Evolutionary conservation across 2,888 invertebrate species (phyloP).

Genomic region (Aleiodes leptofemur): DNA sequence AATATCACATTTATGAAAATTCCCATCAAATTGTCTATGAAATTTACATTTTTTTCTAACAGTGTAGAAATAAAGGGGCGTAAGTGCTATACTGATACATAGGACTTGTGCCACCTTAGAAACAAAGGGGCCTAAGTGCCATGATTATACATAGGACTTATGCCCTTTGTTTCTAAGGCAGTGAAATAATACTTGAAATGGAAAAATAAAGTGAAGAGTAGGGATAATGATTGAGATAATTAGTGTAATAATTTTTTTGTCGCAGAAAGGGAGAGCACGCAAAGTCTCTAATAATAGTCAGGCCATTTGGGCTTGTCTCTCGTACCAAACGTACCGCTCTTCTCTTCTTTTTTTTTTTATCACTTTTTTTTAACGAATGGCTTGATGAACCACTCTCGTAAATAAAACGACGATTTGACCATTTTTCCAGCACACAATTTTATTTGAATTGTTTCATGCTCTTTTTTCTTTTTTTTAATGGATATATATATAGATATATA

Average conservation of each 20-base stretch:
- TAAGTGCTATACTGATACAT: no score
- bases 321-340: neutral
- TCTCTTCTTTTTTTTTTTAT: no score
- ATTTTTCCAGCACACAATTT: constrained; percentile 9
- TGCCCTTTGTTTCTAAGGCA: neutral
- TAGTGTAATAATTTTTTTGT: constrained; percentile 65
- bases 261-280: constrained; percentile 62
- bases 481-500: neutral
- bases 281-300: constrained; percentile 61
- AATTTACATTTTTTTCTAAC: no score
- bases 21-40: no score
- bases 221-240: constrained; percentile 63
- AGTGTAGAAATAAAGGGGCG: no score
- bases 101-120: no score
- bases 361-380: no score
- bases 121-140: no score
- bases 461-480: neutral
- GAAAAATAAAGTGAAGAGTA: no score
- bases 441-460: constrained; percentile 5
- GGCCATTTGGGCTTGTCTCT: constrained; percentile 23
- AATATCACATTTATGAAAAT: no score
- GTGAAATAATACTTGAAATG: neutral
- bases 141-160: no score
- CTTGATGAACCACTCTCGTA: no score
- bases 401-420: constrained; percentile 5